A percentile compares a stretch with the other conserved stretches of the same genome.
Evolutionary conservation across 2,888 invertebrate genomes (phyloP).

Genomic region (Sinelater perroti): DNA sequence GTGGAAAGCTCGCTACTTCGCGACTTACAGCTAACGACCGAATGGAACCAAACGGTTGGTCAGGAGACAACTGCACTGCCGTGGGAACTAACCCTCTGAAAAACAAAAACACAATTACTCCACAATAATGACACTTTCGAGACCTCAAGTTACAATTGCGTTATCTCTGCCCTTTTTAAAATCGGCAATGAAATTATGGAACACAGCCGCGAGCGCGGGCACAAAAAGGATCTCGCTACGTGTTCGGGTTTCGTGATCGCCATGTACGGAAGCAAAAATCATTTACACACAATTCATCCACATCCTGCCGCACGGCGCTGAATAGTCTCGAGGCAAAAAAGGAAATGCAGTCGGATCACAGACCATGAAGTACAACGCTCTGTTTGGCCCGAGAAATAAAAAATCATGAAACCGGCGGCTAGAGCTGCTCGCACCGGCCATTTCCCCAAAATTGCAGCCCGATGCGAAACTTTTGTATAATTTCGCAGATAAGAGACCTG

Average conservation of each 20-base stretch:
- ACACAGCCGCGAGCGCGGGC: no score
- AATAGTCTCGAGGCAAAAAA: slow-evolving; percentile 6
- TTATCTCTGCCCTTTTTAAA: no score
- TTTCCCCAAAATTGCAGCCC: no score
- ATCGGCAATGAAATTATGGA: no score
- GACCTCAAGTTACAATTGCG: no score
- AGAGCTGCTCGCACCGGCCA: no score
- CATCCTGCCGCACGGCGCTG: slow-evolving; percentile 2
- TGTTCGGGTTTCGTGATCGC: no score
- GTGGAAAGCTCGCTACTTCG: slow-evolving; percentile 80
- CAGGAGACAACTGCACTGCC: slow-evolving; percentile 74
- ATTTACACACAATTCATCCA: slow-evolving; percentile 8
- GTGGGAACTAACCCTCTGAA: slow-evolving; percentile 74
- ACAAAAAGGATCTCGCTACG: no score
- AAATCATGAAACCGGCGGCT: no score
- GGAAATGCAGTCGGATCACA: slow-evolving; percentile 6
- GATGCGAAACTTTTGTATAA: no score
- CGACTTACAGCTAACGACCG: slow-evolving; percentile 75
- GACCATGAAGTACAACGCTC: slow-evolving; percentile 5
- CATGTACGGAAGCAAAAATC: neutral
- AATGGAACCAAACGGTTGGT: slow-evolving; percentile 79
- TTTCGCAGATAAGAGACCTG: no score
- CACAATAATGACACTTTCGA: no score
- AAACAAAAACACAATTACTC: slow-evolving; percentile 43
- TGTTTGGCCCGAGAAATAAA: neutral